Evolutionary conservation across 2,888 invertebrate genomes (phyloP), one percentile per base, ranked within the genome.

Genomic region (Omphaloscelis lunosa): DNA sequence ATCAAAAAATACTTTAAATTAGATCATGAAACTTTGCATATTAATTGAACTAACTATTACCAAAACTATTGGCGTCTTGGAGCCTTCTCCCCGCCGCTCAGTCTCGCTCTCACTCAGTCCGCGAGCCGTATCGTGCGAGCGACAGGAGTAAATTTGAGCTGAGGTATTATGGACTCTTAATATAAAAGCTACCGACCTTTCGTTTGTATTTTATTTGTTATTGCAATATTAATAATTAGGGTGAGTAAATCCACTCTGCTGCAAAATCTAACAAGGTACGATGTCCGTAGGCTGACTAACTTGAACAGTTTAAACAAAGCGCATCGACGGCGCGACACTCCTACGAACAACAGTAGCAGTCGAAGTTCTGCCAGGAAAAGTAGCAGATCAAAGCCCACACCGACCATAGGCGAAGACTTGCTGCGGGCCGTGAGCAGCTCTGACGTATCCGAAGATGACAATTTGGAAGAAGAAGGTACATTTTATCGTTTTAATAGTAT

Each of bases 391-490:
- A 85, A 89, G 41, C 72, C 76, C 12, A 88, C 89, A 53, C 90
- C 93, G 4, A 89, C 86, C 51, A 91, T 95, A 66, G 92, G 92
- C 34, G 93, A 93, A 41, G 94, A 94, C 65, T 89, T 95, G 72
- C 89, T 96, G 71, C 90, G 93, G 72, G 92, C 94, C 8, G 94
- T 94, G 59, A 93, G 91, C 79, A 95, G 94, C 82, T 95, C 95
- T 0, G 95, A 94, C 12, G 93, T 80, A 0, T 94, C 96, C 6
- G 91, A 89, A 9, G 93, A 90, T 2, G 94, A 91, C 12, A 93
- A 92, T 74, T 92, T 93, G 39, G 92, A 83, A 63, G 89, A 77
- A n/a, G 92, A 93, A 86, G 94, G 92, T 92, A 89, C 63, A 67
- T 86, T 71, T 65, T 41, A 39, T 51, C 7, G 6, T 34, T 72